Evolutionary conservation across 2,888 invertebrate species (phyloP), one percentile per base, ranked within the genome.

Genomic region (Conomelus anceps): DNA sequence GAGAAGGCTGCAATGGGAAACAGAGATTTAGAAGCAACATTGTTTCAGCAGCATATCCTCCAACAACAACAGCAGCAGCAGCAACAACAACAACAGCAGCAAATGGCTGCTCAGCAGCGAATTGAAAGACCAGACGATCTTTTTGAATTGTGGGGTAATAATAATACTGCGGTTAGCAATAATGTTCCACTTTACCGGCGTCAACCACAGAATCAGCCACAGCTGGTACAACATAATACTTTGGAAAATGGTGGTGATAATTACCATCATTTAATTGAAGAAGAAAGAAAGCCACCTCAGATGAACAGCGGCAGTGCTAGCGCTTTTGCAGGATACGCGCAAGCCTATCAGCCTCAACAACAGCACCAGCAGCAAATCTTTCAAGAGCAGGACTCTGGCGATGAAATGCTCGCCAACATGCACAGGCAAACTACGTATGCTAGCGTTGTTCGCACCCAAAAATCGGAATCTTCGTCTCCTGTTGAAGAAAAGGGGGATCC

Each of bases 401-500:
- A 90, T 22, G 90, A 90, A 23, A 29, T 90, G 86, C 34, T 90
- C 23, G 90, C 90, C 24, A 90, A 90, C 85, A 90, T 90, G 26
- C 90, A 90, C 22, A 34, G 90, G 22, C 89, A 89, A n/a, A 90
- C 89, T 0, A 90, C 90, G 1, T 90, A 90, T 34, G 90, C 90
- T 0, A 90, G 90, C 20, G 90, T 90, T n/a, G 34, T 90, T 23
- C 85, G 90, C 63, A 90, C 90, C 13, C 90, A 90, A 85, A 90
- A 90, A 63, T 88, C 89, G 0, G 86, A 90, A 29, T 90, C 90
- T 13, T 88, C 88, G 34, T 90, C 90, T 17, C 90, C 90, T 13
- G 84, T 85, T 20, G 90, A 90, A 85, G 90, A 90, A 85, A 90
- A 89, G 29, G 92, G 91, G 91, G 94, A 93, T 92, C 94, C 94